Evolutionary conservation across 2,888 invertebrate genomes (phyloP).

Genomic region (Acrobasis consociella): DNA sequence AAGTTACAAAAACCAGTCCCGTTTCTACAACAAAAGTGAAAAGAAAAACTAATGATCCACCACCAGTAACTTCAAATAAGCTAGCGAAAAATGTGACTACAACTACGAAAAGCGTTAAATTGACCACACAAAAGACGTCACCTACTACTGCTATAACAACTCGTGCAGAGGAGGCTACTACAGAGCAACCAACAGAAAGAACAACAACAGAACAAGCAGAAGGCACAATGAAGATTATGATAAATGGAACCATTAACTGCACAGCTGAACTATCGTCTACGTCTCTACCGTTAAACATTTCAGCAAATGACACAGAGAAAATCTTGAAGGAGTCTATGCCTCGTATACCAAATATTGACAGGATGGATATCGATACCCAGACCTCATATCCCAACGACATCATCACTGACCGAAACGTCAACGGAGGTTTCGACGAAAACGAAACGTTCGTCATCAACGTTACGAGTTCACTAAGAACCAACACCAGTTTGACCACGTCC

Average conservation of each 20-base stretch:
- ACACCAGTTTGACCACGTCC: constrained; percentile 55
- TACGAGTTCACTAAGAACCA: constrained; percentile 76
- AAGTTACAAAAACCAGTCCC: constrained; percentile 44
- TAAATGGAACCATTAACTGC: constrained; percentile 76
- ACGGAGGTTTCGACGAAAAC: constrained; percentile 70
- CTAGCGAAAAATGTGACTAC: constrained; percentile 34
- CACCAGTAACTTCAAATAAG: constrained; percentile 33
- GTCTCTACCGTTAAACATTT: constrained; percentile 57
- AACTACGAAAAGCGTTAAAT: constrained; percentile 22
- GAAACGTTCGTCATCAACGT: constrained; percentile 83
- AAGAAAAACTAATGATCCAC: constrained; percentile 59
- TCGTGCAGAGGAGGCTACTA: constrained; percentile 32
- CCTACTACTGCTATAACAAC: constrained; percentile 35
- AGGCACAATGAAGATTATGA: constrained; percentile 61
- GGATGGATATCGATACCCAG: constrained; percentile 53
- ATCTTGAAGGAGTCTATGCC: constrained; percentile 51
- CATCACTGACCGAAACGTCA: constrained; percentile 62
- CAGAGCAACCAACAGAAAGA: constrained; percentile 37
- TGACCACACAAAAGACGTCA: constrained; percentile 33
- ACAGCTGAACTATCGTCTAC: constrained; percentile 73
- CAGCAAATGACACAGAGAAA: constrained; percentile 51
- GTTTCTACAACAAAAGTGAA: constrained; percentile 62
- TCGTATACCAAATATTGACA: constrained; percentile 54
- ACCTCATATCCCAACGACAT: constrained; percentile 67
- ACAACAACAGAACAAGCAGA: constrained; percentile 61